These are phyloP conservation scores for Meta bourneti DNA, from an alignment of 2,888 invertebrate species.

Conservation along the genomic window DNA sequence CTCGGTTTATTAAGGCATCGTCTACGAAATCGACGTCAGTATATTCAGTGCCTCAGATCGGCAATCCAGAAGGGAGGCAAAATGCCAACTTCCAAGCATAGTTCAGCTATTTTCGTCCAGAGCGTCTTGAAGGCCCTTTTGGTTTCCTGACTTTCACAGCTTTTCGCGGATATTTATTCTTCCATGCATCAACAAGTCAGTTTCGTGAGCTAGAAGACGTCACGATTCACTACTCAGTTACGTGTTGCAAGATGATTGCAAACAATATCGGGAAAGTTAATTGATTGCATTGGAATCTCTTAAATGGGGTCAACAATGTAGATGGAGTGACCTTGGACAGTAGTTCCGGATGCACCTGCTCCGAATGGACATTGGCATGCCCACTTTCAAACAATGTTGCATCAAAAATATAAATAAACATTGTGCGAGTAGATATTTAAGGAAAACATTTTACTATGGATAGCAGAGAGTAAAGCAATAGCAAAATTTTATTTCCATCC, in stretches of 20 bases:
- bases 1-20: conserved; percentile 6
- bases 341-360: conserved; percentile 47
- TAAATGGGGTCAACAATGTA: conserved; percentile 47
- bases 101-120: conserved; percentile 70
- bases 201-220: too few species aligned
- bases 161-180: conserved; percentile 8
- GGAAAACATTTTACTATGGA: too few species aligned
- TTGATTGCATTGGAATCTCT: conserved; percentile 45
- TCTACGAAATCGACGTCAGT: conserved; percentile 39
- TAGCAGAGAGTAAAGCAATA: too few species aligned
- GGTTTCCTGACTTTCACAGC: conserved; percentile 42
- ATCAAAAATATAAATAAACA: too few species aligned
- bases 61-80: conserved; percentile 55
- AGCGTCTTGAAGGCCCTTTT: conserved; percentile 45
- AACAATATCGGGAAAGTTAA: conserved; percentile 32
- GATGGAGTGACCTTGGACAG: conserved; percentile 36
- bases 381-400: too few species aligned
- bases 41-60: conserved; percentile 10
- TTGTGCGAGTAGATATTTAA: too few species aligned
- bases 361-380: too few species aligned
- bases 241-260: background rate
- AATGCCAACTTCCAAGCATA: conserved; percentile 73
- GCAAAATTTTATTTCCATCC: too few species aligned
- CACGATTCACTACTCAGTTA: too few species aligned
- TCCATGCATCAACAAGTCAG: background rate